Evolutionary conservation across 2,888 invertebrate species (phyloP), one percentile per base, ranked within the genome.

Genomic region (Drosophila anomelani): DNA sequence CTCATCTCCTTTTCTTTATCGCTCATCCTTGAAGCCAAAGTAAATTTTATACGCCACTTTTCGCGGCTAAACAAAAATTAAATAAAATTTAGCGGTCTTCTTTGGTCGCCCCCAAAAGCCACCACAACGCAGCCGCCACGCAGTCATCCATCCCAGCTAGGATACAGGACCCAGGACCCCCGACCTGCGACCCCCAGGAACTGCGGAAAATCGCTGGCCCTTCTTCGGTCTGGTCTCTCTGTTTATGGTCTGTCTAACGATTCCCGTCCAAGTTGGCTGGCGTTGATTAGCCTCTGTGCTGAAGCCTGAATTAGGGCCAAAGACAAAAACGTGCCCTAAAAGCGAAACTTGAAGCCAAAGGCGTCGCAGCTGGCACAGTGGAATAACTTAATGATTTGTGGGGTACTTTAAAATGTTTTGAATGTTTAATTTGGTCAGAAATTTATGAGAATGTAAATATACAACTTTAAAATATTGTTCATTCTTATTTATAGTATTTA

Each of bases 41-140:
- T 76, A 85, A 87, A 89, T 89, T 85, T 88, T 85, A 85, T 87
- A 84, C 89, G 84, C 84, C 82, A 84, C 87, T 84, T 85, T 88
- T 88, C 89, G 87, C 89, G 82, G 84, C 89, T 84, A 89, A 84
- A 87, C 84, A 84, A 84, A 84, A 89, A 85, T 85, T 85, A 85
- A 85, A 85, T 87, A 85, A 89, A 89, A 85, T 89, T 89, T 85
- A 87, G 89, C 88, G 84, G 88, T 89, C 88, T 83, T 78, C 87
- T 73, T 84, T 71, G 62, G 72, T 55, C 68, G 58, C 72, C 58
- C 76, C 58, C 17, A 39, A 59, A 75, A 55, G 47, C 68, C 53
- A 64, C 66, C 55, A 32, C 55, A 10, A 39, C 34, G 53, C 58
- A 17, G 9, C 58, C 53, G 13, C 58, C 54, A 44, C 43, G 51